phyloP scores from a whole-genome alignment of 2,888 invertebrate genomes.

The Dyspetes luteomarginatus region DNA sequence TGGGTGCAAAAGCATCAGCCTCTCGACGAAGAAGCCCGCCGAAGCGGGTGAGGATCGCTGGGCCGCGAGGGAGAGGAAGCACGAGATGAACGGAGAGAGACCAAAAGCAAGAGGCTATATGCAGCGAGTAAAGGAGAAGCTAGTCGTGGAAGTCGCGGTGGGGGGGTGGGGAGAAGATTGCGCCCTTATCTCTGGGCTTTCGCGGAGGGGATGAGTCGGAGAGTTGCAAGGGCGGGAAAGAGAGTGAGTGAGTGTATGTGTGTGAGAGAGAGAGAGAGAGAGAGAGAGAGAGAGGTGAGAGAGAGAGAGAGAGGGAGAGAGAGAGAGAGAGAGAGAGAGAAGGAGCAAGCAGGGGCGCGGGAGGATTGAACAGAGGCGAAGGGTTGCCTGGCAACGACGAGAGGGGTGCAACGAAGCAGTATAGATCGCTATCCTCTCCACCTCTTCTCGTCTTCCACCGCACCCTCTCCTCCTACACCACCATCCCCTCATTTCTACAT shows the following conservation, averaged over 20 bases:
- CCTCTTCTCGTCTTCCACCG: constrained; percentile 61
- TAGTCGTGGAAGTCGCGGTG: constrained; percentile 66
- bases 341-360: constrained; percentile 58
- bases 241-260: constrained; percentile 47
- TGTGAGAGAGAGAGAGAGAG: constrained; percentile 66
- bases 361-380: constrained; percentile 74
- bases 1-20: constrained; percentile 31
- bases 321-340: constrained; percentile 65
- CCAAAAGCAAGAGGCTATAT: too few species aligned
- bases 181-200: constrained; percentile 78
- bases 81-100: constrained; percentile 42
- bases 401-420: constrained; percentile 75
- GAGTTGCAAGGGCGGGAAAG: constrained; percentile 61
- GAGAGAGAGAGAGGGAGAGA: constrained; percentile 55
- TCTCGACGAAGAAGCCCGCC: constrained; percentile 15
- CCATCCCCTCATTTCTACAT: constrained; percentile 30
- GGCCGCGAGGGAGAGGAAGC: constrained; percentile 42
- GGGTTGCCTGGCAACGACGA: constrained; percentile 80
- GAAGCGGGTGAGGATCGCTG: constrained; percentile 34
- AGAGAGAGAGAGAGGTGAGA: constrained; percentile 34
- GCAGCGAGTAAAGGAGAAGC: constrained; percentile 65
- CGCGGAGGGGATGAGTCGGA: constrained; percentile 66
- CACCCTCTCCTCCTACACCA: constrained; percentile 59
- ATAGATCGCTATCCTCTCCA: constrained; percentile 79
- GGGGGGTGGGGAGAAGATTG: constrained; percentile 75